phyloP scores from a whole-genome alignment of 1,140 invertebrate species.

The Nasonia longicornis region DNA sequence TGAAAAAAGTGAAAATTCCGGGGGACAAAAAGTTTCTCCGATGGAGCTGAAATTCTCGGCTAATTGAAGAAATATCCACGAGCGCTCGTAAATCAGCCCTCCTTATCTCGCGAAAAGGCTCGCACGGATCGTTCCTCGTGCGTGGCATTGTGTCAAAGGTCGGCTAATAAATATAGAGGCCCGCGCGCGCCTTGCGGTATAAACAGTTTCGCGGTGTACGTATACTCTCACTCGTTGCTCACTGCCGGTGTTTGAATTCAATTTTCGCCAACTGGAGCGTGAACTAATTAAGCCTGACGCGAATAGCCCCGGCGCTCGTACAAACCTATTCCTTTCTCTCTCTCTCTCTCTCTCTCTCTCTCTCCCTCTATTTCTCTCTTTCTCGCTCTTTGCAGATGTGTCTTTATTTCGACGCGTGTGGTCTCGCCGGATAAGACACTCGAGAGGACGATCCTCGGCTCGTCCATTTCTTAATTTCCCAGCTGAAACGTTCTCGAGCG shows the following conservation, averaged over 20 bases:
- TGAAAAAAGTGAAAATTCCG: not conserved
- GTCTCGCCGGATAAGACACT: not conserved
- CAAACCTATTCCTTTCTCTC: not conserved
- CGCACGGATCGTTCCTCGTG: not conserved
- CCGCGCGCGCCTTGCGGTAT: not conserved
- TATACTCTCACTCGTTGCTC: not conserved
- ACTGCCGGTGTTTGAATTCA: conserved; percentile 53
- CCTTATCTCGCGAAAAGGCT: not conserved
- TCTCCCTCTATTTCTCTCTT: not conserved
- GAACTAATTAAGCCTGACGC: conserved; percentile 61
- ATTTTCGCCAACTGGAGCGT: conserved; percentile 64
- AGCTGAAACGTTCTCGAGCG: not conserved
- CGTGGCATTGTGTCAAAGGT: conserved; percentile 6
- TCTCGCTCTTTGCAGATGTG: not conserved
- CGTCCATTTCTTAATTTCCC: not conserved
- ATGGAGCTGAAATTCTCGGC: not conserved
- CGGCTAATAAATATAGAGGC: not conserved
- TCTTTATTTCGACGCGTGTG: not conserved
- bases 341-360: not conserved
- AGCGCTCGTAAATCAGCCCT: not conserved
- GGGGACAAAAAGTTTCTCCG: not conserved
- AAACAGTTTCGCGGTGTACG: not conserved
- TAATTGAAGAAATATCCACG: not conserved
- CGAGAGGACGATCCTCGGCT: not conserved
- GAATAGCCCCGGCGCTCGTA: conserved; percentile 14